A percentile compares a stretch with the other conserved stretches of the same genome.
Evolutionary conservation across 2,888 invertebrate species (phyloP).

Genomic region (Latrodectus hesperus): DNA sequence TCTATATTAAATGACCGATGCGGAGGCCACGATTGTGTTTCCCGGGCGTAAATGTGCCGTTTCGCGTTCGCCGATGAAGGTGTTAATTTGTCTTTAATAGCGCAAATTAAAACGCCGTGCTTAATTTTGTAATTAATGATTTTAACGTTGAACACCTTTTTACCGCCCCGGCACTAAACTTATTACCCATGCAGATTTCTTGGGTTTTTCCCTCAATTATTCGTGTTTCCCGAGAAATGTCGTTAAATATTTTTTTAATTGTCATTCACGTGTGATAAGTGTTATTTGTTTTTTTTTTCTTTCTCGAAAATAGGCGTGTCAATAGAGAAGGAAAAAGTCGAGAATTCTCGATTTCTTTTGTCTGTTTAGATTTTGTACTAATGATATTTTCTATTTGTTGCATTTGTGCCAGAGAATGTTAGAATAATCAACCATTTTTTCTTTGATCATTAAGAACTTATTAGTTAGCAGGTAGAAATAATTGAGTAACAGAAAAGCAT

Average conservation of each 20-base stretch:
- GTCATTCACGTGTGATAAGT: neutral
- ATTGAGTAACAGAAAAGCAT: no score
- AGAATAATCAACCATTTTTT: no score
- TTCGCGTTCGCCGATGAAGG: slow-evolving; percentile 12
- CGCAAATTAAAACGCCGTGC: slow-evolving; percentile 67
- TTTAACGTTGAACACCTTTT: slow-evolving; percentile 59
- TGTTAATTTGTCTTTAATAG: slow-evolving; percentile 69
- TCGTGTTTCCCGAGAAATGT: neutral
- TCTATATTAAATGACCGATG: slow-evolving; percentile 56
- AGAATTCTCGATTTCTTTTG: no score
- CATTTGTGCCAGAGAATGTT: no score
- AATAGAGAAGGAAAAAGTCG: no score
- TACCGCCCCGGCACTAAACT: slow-evolving; percentile 51
- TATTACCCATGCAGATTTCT: slow-evolving; percentile 51
- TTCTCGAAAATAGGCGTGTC: no score
- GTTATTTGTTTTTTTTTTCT: no score
- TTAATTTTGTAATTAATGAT: slow-evolving; percentile 69
- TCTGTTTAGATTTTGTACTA: no score
- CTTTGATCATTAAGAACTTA: no score
- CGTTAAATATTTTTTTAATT: neutral
- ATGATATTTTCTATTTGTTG: no score
- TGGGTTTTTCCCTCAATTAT: slow-evolving; percentile 21
- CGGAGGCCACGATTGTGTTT: slow-evolving; percentile 50
- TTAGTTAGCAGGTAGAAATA: no score
- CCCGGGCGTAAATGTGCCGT: slow-evolving; percentile 37